Percentiles rank a stretch among this genome's conserved stretches.
These are phyloP conservation scores for Drosophila pectinifera DNA, from an alignment of 1,140 invertebrate genomes.

Conservation along the genomic window DNA sequence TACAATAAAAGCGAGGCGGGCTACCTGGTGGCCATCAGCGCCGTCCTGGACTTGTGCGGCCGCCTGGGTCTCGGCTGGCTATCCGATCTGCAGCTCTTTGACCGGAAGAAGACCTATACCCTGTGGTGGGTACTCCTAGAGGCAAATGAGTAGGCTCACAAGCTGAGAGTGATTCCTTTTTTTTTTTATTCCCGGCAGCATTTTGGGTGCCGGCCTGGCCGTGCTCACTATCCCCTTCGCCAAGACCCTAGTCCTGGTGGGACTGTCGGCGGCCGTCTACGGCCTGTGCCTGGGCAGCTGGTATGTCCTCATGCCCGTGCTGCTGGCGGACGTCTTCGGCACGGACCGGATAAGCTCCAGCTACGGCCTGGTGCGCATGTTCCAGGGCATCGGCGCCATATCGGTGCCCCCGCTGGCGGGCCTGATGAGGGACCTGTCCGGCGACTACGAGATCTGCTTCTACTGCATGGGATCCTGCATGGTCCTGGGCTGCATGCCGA, in stretches of 20 bases:
- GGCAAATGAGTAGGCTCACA: background rate
- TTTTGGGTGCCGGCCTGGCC: constrained; percentile 88
- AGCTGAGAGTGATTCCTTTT: background rate
- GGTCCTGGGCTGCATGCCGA: constrained; percentile 88
- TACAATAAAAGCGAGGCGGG: constrained; percentile 89
- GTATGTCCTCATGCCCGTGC: constrained; percentile 90
- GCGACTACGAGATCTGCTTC: constrained; percentile 89
- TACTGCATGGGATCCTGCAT: constrained; percentile 91
- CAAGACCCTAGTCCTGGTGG: constrained; percentile 88
- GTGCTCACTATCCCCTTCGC: constrained; percentile 89
- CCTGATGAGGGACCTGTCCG: constrained; percentile 88
- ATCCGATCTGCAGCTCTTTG: constrained; percentile 89
- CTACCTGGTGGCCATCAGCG: constrained; percentile 90
- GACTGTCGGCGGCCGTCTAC: constrained; percentile 87
- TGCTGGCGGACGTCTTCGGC: constrained; percentile 90
- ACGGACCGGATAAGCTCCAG: constrained; percentile 90
- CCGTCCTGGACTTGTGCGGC: constrained; percentile 89
- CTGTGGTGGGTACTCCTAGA: constrained; percentile 86
- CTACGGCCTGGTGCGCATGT: constrained; percentile 90
- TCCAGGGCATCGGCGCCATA: constrained; percentile 90
- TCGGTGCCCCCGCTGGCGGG: constrained; percentile 90
- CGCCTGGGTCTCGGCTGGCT: constrained; percentile 89
- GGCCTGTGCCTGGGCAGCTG: constrained; percentile 90
- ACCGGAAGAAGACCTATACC: constrained; percentile 89
- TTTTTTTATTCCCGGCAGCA: constrained; percentile 86